Evolutionary conservation across 2,888 invertebrate genomes (phyloP), one percentile per base, ranked within the genome.

Genomic region (Biston stratarius): DNA sequence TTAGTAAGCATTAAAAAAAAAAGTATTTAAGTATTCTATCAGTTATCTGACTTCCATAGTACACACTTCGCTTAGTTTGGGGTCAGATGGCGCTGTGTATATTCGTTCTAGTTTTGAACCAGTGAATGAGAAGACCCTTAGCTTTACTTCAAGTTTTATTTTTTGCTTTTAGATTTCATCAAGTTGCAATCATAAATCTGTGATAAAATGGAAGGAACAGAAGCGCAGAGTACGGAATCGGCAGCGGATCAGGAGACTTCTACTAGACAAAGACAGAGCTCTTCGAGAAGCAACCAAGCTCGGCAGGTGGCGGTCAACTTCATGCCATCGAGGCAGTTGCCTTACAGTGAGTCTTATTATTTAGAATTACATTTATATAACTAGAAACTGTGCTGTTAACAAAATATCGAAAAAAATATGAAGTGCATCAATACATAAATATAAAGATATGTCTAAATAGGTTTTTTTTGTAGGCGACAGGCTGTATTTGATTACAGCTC

Each of bases 261-360:
- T 8, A 10, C 12, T 8, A 48, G 45, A 38, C 48, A 80, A 0
- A 79, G 88, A 2, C 83, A 87, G 0, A 79, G 87, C 66, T 88
- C 89, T 0, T 72, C 87, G 44, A 79, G 88, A 61, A 88, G 77
- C 74, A 89, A 82, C 72, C 87, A 87, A 0, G 93, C 92, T 0
- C 75, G 93, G 24, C 93, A 92, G 72, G 88, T 90, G 15, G 92
- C 92, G 1, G 85, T 94, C 60, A 94, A 92, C 79, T 94, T 94
- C 61, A 87, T 94, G 89, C 94, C 94, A 0, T 94, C 94, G 0
- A 78, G 94, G 10, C 92, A 93, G 71, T 76, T 90, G 64, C 86
- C 91, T 0, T 83, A 88, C 67, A 91, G 92, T 92, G 70, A 85
- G 90, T 83, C 36, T 36, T 34, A 51, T 38, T 6, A 10, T 11